Conservation (phyloP, 2,113 vertebrate genomes). For the Carollia perspicillata region DNA sequence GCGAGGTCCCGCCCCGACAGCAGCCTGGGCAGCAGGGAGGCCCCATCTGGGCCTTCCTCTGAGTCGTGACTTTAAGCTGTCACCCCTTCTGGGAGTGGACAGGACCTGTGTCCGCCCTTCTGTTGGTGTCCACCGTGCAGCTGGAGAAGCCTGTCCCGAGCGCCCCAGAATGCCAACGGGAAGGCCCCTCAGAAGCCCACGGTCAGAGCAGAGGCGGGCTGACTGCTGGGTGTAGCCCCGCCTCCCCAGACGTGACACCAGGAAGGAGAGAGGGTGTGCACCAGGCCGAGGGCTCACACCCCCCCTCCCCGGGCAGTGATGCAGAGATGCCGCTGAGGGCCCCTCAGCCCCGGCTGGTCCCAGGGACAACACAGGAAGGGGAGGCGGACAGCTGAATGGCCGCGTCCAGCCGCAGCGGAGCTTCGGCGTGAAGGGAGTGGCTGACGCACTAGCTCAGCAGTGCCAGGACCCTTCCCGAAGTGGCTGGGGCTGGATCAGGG, state of each 20-base stretch:
- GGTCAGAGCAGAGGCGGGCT: neutral
- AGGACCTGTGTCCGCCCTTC: neutral
- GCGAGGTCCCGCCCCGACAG: accelerated
- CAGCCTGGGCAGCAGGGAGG: neutral
- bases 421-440: accelerated
- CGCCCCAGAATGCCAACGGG: accelerated
- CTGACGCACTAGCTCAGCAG: neutral
- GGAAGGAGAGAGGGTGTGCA: accelerated
- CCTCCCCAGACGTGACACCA: neutral
- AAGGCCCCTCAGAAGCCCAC: neutral
- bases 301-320: accelerated
- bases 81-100: neutral
- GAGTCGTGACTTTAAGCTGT: neutral
- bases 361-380: neutral
- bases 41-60: accelerated
- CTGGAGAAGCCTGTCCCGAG: neutral
- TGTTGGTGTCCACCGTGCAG: accelerated
- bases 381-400: neutral
- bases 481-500: too few species aligned
- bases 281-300: neutral
- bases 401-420: neutral
- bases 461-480: neutral
- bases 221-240: neutral
- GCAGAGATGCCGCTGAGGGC: neutral
- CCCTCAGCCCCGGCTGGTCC: too few species aligned